Percentiles rank a stretch among this genome's conserved stretches.
These are phyloP conservation scores for Clupea harengus DNA, from an alignment of 2,113 vertebrate genomes.

Conservation along the genomic window DNA sequence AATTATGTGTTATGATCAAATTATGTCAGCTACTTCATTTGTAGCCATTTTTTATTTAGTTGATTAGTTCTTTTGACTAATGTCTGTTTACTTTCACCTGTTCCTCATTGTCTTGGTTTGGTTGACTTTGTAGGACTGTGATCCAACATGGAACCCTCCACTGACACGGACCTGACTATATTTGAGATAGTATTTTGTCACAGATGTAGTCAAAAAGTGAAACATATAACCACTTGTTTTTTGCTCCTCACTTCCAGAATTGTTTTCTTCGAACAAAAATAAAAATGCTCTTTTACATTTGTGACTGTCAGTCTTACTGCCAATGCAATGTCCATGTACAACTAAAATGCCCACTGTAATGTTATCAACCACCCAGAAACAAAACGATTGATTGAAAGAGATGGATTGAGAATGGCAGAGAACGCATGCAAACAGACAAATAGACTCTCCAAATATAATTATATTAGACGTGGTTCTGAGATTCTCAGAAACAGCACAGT, in stretches of 20 bases:
- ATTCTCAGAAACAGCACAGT: conserved; percentile 26
- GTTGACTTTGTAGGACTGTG: background rate
- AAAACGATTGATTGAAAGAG: background rate
- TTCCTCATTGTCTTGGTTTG: background rate
- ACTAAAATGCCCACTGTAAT: background rate
- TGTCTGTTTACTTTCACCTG: background rate
- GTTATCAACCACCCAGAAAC: background rate
- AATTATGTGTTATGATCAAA: no score
- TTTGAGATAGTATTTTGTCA: background rate
- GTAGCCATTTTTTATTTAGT: background rate
- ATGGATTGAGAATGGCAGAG: background rate
- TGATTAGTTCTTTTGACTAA: background rate
- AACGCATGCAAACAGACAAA: background rate
- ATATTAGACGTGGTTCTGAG: conserved; percentile 10
- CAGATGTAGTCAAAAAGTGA: background rate
- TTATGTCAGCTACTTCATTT: background rate
- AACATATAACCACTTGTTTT: background rate
- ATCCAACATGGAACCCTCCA: background rate
- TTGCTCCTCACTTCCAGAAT: background rate
- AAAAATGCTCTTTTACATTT: background rate
- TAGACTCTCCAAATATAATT: conserved; percentile 14
- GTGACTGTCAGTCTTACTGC: background rate
- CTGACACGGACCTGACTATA: background rate
- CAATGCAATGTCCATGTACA: background rate
- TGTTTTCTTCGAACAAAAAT: background rate